Evolutionary conservation across 2,888 invertebrate genomes (phyloP).

Genomic region (Drosophila demipolita): DNA sequence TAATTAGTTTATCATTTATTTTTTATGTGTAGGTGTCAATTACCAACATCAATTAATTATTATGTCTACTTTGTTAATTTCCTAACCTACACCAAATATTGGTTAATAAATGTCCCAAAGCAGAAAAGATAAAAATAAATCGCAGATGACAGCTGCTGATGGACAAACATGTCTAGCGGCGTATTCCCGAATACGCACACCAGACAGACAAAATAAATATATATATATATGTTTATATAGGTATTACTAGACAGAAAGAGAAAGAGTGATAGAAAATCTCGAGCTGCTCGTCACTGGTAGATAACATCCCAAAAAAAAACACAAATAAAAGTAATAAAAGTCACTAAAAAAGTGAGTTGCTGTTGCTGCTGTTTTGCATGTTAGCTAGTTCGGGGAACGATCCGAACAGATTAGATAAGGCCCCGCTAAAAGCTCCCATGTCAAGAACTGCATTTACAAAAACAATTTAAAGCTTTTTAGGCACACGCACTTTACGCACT

Average conservation of each 20-base stretch:
- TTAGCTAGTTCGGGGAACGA: slow-evolving; percentile 65
- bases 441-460: neutral
- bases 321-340: slow-evolving; percentile 54
- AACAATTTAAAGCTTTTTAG: slow-evolving; percentile 30
- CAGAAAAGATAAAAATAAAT: slow-evolving; percentile 65
- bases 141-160: slow-evolving; percentile 52
- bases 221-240: slow-evolving; percentile 11
- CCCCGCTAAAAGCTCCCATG: slow-evolving; percentile 42
- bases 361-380: slow-evolving; percentile 35
- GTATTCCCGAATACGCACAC: slow-evolving; percentile 29
- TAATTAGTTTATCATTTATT: slow-evolving; percentile 1
- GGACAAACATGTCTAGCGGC: slow-evolving; percentile 23
- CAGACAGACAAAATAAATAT: slow-evolving; percentile 23
- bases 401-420: slow-evolving; percentile 68
- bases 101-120: slow-evolving; percentile 65
- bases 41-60: slow-evolving; percentile 49
- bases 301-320: slow-evolving; percentile 33
- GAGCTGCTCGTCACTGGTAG: slow-evolving; percentile 26
- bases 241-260: slow-evolving; percentile 19
- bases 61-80: slow-evolving; percentile 37
- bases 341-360: slow-evolving; percentile 58
- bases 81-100: slow-evolving; percentile 47
- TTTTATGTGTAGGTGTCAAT: slow-evolving; percentile 32
- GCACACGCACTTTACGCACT: slow-evolving; percentile 42
- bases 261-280: neutral